Base-by-base conservation (phyloP, 2,888 invertebrate species). In the Tipula unca region DNA sequence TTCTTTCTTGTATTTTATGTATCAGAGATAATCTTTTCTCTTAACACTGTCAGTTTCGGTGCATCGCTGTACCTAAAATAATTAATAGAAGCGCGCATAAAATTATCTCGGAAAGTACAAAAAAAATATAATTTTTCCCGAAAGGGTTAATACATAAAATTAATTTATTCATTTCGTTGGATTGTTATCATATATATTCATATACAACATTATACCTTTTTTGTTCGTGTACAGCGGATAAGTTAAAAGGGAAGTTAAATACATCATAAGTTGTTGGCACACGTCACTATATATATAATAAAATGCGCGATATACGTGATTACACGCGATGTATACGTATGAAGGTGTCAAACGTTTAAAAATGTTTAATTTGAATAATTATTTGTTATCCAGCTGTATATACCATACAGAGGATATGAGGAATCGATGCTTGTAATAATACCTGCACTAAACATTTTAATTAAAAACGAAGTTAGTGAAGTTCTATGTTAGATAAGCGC, bases 191-290 rank as follows among this genome's bases (percentile, higher is more conserved):
- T 69, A 25, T 10, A 69, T 32, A 4, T 69, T 6, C n/a, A 39
- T 10, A 39, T 39, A 39, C 17, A 48, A 69, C 6, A n/a, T 17
- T 54, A 17, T 54, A 42, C 42, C 10, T 54, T 69, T 69, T 48
- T 48, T 10, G 6, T 39, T 69, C 69, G 0, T 69, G 69, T 69
- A 32, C 6, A 69, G 69, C 69, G 69, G 69, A 69, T 69, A 69
- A 69, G 69, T 69, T 69, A 69, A 69, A 69, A 69, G 25, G 69
- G 69, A 69, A 69, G 69, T 69, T 48, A 48, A 69, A 69, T 69
- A 14, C 10, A 69, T 25, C 20, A 69, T 69, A 69, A 8, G 69
- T 25, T 69, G 69, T 10, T 69, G 25, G 69, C 69, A 69, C 69
- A 69, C 69, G 69, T 69, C 25, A 69, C 69, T 6, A 48, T 69